phyloP scores from a whole-genome alignment of 2,797 vertebrate genomes.

The Lutjanus argentimaculatus region DNA sequence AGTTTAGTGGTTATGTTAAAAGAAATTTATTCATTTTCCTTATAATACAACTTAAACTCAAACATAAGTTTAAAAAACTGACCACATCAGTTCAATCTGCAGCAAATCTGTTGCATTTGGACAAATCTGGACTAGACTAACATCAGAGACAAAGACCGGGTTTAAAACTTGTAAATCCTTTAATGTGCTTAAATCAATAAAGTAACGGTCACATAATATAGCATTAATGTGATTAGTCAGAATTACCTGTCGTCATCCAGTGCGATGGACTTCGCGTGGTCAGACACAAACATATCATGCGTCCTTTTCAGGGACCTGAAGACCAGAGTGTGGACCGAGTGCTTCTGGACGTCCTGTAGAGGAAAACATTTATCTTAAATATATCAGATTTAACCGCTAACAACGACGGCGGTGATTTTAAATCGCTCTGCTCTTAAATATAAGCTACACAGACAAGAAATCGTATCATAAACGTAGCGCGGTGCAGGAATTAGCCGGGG shows the following conservation, averaged over 20 bases:
- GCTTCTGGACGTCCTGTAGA: slow-evolving; percentile 96
- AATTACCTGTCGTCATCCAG: slow-evolving; percentile 93
- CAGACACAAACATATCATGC: slow-evolving; percentile 98
- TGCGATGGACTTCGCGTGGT: slow-evolving; percentile 92
- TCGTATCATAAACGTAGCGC: neutral
- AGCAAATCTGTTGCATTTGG: neutral
- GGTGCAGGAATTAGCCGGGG: slow-evolving; percentile 55
- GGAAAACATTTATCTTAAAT: neutral
- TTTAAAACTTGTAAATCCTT: fast-evolving
- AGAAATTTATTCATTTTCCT: neutral
- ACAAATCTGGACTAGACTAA: neutral
- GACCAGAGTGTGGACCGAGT: slow-evolving; percentile 98
- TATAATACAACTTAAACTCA: neutral
- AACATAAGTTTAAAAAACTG: too few species aligned
- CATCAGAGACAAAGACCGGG: neutral
- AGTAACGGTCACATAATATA: too few species aligned
- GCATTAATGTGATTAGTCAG: neutral
- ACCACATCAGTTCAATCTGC: neutral
- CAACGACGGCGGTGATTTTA: too few species aligned
- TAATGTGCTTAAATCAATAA: fast-evolving
- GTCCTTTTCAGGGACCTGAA: slow-evolving; percentile 98
- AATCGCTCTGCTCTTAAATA: fast-evolving
- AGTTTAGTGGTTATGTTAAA: too few species aligned
- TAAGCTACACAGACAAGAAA: neutral
- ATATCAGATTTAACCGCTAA: fast-evolving